Evolutionary conservation across 1,140 invertebrate species (phyloP), one percentile per base, ranked within the genome.

Genomic region (Carcinoscorpius rotundicauda): DNA sequence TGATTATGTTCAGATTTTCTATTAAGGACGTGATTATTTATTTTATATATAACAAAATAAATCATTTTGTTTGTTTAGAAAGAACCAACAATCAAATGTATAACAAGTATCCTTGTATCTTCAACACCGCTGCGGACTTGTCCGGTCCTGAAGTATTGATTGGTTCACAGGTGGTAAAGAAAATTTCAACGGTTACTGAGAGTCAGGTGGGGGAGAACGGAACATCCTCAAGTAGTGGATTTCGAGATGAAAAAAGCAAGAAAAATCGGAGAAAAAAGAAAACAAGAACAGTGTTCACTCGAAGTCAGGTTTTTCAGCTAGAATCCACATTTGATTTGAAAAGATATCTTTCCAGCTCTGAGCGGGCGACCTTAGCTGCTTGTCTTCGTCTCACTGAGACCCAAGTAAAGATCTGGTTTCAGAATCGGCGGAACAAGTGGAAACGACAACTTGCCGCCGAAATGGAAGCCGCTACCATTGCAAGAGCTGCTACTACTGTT

Each of bases 241-340:
- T 29, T 9, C 60, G 62, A 52, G 59, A 61, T 4, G 48, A 57
- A 50, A 63, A 67, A 10, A 62, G 63, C 56, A 68, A 68, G 48
- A 65, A 76, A 63, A 86, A 86, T 60, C 91, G 93, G 75, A 81
- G 95, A 60, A 98, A 98, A 81, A 99, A 99, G 82, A 98, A 99
- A 77, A 98, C 95, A 0, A 80, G 96, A 62, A 99, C 96, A 0
- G 96, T 98, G 1, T 98, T 99, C 80, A 97, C 94, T 0, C 80
- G 96, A 58, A 83, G 80, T 73, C 84, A 85, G 71, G 93, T 98
- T 0, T 98, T 97, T 75, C 95, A 98, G 75, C 78, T 99, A 65
- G 96, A 99, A 75, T 94, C 91, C 4, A 98, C 93, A 0, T 99
- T 98, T 77, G 95, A 98, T 76, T 87, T 96, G 84, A 99, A 98